phyloP scores from a whole-genome alignment of 2,113 vertebrate species.

The Egretta garzetta region DNA sequence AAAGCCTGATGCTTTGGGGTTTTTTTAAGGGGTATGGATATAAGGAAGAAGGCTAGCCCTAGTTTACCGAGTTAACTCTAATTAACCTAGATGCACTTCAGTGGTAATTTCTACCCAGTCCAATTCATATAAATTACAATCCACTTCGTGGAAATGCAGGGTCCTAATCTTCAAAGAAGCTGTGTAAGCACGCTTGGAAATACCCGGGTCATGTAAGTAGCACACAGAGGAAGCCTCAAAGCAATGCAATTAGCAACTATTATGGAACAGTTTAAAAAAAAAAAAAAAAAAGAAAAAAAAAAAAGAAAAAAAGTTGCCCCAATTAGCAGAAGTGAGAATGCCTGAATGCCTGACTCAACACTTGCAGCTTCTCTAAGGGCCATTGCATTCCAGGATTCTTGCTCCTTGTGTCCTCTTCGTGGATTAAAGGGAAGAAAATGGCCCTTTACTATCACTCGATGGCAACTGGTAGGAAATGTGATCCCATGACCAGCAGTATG shows the following conservation, averaged over 20 bases:
- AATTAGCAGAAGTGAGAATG: neutral
- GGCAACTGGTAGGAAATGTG: neutral
- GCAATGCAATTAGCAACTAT: neutral
- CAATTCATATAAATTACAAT: neutral
- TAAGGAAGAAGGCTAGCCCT: neutral
- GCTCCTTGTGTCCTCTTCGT: neutral
- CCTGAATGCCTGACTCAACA: neutral
- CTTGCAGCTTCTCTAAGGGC: neutral
- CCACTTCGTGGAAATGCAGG: neutral
- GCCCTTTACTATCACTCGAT: neutral
- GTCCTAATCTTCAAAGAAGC: neutral
- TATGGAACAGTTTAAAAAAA: neutral
- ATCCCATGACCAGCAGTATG: neutral
- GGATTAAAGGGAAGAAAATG: neutral
- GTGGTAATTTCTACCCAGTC: neutral
- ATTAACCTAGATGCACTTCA: neutral
- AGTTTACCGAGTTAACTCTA: neutral
- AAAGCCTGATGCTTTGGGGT: neutral
- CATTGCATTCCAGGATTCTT: neutral
- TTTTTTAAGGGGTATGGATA: neutral
- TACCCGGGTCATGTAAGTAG: neutral
- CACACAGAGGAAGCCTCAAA: neutral
- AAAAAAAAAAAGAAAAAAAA: neutral
- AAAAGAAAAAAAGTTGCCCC: neutral
- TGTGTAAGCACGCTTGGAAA: neutral